Conservation (phyloP, 2,797 vertebrate genomes). For the Salarias fasciatus region DNA sequence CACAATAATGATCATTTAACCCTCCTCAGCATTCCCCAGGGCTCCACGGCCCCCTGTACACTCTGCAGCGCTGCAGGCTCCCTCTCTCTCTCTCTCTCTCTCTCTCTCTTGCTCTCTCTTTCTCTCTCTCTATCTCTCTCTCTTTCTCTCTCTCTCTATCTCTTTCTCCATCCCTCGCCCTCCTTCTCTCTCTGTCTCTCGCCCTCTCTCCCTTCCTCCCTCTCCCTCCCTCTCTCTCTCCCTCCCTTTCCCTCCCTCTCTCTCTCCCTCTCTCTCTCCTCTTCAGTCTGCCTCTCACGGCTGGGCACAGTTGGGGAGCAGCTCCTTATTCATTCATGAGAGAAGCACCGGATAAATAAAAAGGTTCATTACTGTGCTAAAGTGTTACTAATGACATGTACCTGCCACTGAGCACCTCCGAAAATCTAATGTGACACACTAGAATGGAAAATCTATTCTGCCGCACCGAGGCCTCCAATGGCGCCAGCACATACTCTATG, state of each 20-base stretch:
- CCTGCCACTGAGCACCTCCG: conserved; percentile 97
- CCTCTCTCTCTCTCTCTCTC: too few relatives aligned
- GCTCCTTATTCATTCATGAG: conserved; percentile 99
- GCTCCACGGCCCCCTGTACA: conserved; percentile 61
- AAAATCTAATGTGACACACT: conserved; percentile 99
- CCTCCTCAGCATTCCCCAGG: conserved; percentile 79
- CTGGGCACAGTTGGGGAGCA: conserved; percentile 85
- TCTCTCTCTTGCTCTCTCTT: too few relatives aligned
- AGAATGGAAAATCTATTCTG: conserved; percentile 91
- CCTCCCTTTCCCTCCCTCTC: conserved; percentile 6
- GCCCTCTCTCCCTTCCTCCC: too few relatives aligned
- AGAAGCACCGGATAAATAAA: conserved; percentile 95
- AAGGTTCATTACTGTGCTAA: conserved; percentile 97
- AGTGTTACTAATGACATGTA: conserved; percentile 99
- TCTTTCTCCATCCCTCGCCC: conserved; percentile 41
- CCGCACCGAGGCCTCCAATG: conserved; percentile 79
- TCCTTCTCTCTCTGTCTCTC: conserved; percentile 27
- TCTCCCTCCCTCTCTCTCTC: conserved; percentile 5
- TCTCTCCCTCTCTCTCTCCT: conserved; percentile 33
- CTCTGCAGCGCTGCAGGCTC: conserved; percentile 55
- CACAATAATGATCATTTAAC: conserved; percentile 81
- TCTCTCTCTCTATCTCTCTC: conserved; percentile 4
- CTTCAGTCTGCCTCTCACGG: conserved; percentile 84
- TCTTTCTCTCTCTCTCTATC: conserved; percentile 10
- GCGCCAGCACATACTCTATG: conserved; percentile 81